Evolutionary conservation across 1,140 invertebrate genomes (phyloP), one percentile per base, ranked within the genome.

Genomic region (Medauroidea extradentata): DNA sequence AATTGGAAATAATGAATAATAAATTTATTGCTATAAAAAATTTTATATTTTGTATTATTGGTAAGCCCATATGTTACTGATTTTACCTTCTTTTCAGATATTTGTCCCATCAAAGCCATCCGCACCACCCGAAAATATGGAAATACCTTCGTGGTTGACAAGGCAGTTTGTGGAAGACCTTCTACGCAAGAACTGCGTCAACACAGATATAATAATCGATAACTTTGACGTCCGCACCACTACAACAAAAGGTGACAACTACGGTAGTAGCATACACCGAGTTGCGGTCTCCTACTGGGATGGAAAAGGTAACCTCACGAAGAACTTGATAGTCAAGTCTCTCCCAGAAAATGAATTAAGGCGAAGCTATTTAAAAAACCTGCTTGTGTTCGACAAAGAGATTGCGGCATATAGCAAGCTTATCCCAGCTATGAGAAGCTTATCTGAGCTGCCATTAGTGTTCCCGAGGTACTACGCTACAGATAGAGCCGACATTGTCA

Each of bases 161-260:
- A 54, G 66, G 49, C 62, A 72, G 24, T 78, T 77, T 24, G 63
- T 75, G 7, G 63, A 74, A 46, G 73, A 72, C 62, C 59, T 76
- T 46, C 63, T 82, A 0, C 66, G 65, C 21, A 63, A 71, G 46
- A 62, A 71, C 7, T 69, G 71, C 19, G 55, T 67, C 42, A 64
- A 74, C 54, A 61, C 69, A n/a, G 69, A 71, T 2, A 59, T 75
- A 34, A 29, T 67, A 49, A 64, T 80, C 8, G 67, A 55, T 2
- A 63, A 73, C 61, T 60, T 73, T 51, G 18, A 39, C 5, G 64
- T 69, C 0, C 72, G 74, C 49, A 64, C 71, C 1, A 77, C 76
- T 0, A 75, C 74, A 0, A 63, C 58, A 38, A 71, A 75, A 59
- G 79, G 78, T 29, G 78, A 80, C 59, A 79, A 80, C 68, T 80